Percentiles rank a stretch among this genome's conserved stretches.
Conservation (phyloP, 2,113 vertebrate genomes). For the Mustela nigripes region DNA sequence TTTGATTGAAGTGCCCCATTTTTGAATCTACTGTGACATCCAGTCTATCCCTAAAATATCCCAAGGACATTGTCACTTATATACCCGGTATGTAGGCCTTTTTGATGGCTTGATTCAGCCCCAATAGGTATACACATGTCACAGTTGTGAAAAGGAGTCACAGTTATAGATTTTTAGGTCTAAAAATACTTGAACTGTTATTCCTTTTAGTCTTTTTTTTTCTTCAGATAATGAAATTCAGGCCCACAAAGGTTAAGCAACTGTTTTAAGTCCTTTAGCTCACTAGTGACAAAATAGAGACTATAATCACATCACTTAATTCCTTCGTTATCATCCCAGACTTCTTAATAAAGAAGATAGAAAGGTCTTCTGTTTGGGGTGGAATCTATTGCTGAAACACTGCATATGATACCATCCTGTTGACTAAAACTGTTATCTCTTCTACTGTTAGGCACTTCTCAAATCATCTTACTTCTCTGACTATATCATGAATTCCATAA, state of each 20-base stretch:
- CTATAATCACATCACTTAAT: not conserved
- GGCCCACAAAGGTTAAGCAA: not conserved
- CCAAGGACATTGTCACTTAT: not conserved
- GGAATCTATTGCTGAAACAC: not conserved
- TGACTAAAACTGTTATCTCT: not conserved
- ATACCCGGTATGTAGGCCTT: not conserved
- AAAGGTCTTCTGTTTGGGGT: not conserved
- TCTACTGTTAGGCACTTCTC: not conserved
- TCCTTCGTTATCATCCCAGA: not conserved
- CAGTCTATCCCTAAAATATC: not conserved
- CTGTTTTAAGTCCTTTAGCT: not conserved
- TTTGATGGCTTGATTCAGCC: not conserved
- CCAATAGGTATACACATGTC: not conserved
- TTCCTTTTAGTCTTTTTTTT: not conserved
- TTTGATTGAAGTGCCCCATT: not conserved
- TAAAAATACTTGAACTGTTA: not conserved
- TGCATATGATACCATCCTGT: not conserved
- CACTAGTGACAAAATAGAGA: not conserved
- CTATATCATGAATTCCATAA: not conserved
- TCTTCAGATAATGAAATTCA: not conserved
- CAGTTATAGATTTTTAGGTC: not conserved
- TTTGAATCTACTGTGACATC: not conserved
- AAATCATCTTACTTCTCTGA: not conserved
- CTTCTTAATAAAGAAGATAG: not conserved
- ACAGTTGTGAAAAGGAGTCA: not conserved